phyloP scores from a whole-genome alignment of 2,113 vertebrate genomes.

The Scolopax mira region DNA sequence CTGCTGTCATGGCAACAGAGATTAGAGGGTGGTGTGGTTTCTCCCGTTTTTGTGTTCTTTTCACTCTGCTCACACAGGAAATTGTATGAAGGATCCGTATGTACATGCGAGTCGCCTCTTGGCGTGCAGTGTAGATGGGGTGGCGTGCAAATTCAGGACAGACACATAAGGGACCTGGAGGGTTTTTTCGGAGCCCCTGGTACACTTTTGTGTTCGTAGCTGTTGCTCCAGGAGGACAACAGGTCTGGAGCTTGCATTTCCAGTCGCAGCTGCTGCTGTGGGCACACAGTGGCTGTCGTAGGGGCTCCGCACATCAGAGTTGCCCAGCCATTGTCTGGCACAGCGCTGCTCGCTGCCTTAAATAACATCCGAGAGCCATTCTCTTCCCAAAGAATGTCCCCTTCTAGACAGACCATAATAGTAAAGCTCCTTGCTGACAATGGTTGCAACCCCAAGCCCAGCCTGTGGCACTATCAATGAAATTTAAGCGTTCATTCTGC shows the following conservation, averaged over 20 bases:
- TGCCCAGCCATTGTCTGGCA: conserved; percentile 46
- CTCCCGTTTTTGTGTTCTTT: conserved; percentile 74
- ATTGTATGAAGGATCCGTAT: conserved; percentile 67
- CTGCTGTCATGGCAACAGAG: conserved; percentile 88
- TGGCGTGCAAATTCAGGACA: conserved; percentile 46
- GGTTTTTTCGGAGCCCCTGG: background rate
- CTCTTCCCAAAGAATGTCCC: background rate
- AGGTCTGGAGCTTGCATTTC: conserved; percentile 3
- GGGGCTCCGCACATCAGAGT: background rate
- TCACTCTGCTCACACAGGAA: conserved; percentile 68
- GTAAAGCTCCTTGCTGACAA: background rate
- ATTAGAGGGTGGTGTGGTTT: conserved; percentile 78
- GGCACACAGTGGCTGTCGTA: conserved; percentile 5
- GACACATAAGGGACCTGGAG: conserved; percentile 2
- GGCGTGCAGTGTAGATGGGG: conserved; percentile 20
- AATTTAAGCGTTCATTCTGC: background rate
- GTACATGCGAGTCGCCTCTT: conserved; percentile 19
- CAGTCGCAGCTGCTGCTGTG: conserved; percentile 24
- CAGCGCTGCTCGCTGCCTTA: background rate
- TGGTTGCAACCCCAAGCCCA: background rate
- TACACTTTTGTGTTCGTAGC: background rate
- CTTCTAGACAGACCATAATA: background rate
- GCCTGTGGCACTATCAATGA: background rate
- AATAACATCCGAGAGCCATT: background rate
- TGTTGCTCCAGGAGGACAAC: background rate